Base-by-base conservation (phyloP, 2,797 vertebrate genomes). In the Spea hammondii region DNA sequence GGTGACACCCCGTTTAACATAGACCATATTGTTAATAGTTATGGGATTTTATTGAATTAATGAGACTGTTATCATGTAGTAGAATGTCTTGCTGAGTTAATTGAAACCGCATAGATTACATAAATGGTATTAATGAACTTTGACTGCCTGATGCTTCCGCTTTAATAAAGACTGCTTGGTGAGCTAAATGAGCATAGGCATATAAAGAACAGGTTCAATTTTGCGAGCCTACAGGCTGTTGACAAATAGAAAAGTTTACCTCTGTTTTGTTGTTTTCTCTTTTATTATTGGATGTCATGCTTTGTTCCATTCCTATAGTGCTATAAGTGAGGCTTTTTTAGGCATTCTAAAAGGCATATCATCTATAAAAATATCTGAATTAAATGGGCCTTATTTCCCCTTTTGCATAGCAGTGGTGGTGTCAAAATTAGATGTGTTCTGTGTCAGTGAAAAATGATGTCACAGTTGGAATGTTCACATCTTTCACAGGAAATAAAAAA, bases 101-200 rank as follows among this genome's bases (percentile, higher is more conserved):
- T 92, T 93, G 91, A 93, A 93, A 92, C 89, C 89, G 90, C 90
- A 90, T 90, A 93, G 91, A 92, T 93, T 93, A 92, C 92, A 93
- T 92, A 92, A 93, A 92, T 93, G 91, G 91, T 93, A 93, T 93
- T 93, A 93, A 93, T 93, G 92, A 93, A 92, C 92, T 93, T 92
- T 93, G 92, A 92, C 92, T 92, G 91, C 89, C 92, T 93, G 89
- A 91, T 92, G 92, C 86, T 87, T 92, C 87, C 83, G 88, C 89
- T 92, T 93, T 93, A 93, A 92, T 93, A 93, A 93, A 93, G 92
- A 92, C 91, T 92, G 90, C 91, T 91, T 93, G 92, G 92, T 93
- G 91, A 86, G 92, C 91, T 93, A 93, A 93, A 93, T 93, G 92
- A 93, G 89, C 92, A 92, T 86, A 91, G 89, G 87, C 91, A 91